Evolutionary conservation across 30 jellyfish, hydroid and myxozoan species (phyloP).

Genomic region (Phacellophora camtschatica): DNA sequence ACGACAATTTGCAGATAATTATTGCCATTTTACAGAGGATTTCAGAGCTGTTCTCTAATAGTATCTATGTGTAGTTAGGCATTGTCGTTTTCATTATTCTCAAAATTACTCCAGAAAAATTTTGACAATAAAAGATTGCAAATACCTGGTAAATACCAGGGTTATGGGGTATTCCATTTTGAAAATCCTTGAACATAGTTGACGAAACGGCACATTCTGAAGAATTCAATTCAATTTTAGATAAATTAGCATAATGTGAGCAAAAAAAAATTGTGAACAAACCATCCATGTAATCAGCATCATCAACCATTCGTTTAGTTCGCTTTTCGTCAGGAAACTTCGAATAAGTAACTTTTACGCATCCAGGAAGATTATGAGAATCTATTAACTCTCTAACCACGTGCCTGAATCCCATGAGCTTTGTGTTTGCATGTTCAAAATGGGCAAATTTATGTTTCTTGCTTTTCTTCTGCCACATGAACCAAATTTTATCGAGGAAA

Average conservation of each 20-base stretch:
- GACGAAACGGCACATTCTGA: neutral
- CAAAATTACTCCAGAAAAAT: no score
- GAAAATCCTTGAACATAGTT: no score
- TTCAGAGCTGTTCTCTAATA: no score
- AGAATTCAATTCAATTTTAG: neutral
- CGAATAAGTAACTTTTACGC: conserved; percentile 65
- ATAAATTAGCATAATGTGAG: neutral
- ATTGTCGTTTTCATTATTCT: no score
- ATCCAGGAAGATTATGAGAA: conserved; percentile 83
- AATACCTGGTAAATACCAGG: no score
- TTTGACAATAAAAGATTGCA: no score
- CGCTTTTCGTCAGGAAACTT: conserved; percentile 44
- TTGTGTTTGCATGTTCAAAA: conserved; percentile 40
- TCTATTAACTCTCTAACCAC: conserved; percentile 58
- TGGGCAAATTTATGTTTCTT: conserved; percentile 60
- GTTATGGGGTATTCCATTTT: no score
- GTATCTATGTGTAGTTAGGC: no score
- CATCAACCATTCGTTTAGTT: conserved; percentile 30
- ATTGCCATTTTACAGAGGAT: no score
- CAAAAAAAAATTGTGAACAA: neutral
- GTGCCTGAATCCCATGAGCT: conserved; percentile 78
- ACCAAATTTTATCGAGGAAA: conserved; percentile 92
- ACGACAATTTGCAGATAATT: no score
- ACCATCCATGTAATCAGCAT: conserved; percentile 59
- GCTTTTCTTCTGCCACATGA: conserved; percentile 84